Base-by-base conservation (phyloP, 2,888 invertebrate species). In the Serrognathus titanus region DNA sequence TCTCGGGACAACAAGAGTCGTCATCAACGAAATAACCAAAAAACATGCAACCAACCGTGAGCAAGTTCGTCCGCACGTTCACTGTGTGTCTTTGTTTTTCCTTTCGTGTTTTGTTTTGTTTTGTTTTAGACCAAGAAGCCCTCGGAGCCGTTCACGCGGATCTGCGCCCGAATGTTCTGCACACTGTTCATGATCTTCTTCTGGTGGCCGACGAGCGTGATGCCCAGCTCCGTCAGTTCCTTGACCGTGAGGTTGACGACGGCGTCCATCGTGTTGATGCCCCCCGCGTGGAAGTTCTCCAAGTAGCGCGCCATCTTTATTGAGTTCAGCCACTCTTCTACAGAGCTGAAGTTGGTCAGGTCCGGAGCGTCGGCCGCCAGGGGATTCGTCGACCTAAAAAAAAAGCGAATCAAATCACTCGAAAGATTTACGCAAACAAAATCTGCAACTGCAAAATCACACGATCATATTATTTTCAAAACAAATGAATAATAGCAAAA, bases 121-220 rank as follows among this genome's bases (percentile, higher is more conserved):
- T 9, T 37, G 24, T 48, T 63, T 63, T 82, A 90, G 72, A 90
- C 89, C 68, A 90, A 82, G 76, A 89, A 89, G 58, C 89, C 89
- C 73, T 89, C 89, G 16, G 86, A 84, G 62, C 87, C 85, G 75
- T 87, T 87, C 62, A 87, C 87, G 55, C 87, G 84, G 68, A 91
- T 88, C 76, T 93, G 93, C 61, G 92, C 91, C 69, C 94, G 84
- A 80, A 94, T 87, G 69, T 90, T 90, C 73, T 94, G 93, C 72
- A 94, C 90, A 81, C 92, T 92, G 81, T 92, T 93, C 89, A 94
- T 92, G 53, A 97, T 96, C 80, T 97, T 97, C 81, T 97, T 96
- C 80, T 97, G 97, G 79, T 97, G 97, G 50, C 97, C 97, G 16
- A 96, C 95, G 61, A 97, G 85, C 48, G 94, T 94, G 67, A 97